These are phyloP conservation scores for Hestina assimilis DNA, from an alignment of 1,140 invertebrate genomes.

Conservation along the genomic window DNA sequence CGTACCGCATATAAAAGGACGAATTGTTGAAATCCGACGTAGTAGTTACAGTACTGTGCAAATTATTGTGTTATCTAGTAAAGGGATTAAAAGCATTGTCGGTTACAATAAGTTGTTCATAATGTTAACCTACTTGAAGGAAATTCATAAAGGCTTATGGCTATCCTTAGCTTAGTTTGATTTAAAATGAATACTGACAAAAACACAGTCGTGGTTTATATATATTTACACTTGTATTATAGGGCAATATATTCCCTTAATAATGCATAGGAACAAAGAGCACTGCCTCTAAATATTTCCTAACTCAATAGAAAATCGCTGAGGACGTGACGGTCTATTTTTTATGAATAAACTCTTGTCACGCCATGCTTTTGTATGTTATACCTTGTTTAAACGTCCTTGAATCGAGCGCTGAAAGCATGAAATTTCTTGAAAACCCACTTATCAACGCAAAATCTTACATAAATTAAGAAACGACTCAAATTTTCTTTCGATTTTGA, in stretches of 20 bases:
- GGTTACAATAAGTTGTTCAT: too few species aligned
- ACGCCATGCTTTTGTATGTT: conserved; percentile 23
- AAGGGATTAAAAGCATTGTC: too few species aligned
- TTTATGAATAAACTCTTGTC: conserved; percentile 24
- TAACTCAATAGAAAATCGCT: conserved; percentile 18
- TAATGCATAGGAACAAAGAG: conserved; percentile 9
- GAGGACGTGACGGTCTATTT: conserved; percentile 21
- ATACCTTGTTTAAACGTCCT: conserved; percentile 20
- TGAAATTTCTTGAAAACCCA: conserved; percentile 10
- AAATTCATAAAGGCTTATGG: too few species aligned
- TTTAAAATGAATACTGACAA: too few species aligned
- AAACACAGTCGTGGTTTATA: too few species aligned
- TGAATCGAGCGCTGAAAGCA: not conserved
- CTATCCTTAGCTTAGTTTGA: too few species aligned
- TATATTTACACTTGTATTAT: not conserved
- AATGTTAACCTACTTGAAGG: too few species aligned
- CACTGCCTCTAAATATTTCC: conserved; percentile 11
- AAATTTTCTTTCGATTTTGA: not conserved
- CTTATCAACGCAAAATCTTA: conserved; percentile 12
- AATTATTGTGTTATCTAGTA: too few species aligned
- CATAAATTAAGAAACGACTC: conserved; percentile 12
- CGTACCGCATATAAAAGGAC: too few species aligned
- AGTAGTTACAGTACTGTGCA: too few species aligned
- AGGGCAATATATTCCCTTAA: not conserved
- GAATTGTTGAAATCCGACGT: too few species aligned